Evolutionary conservation across 2,888 invertebrate species (phyloP).

Genomic region (Uropetala carovei): DNA sequence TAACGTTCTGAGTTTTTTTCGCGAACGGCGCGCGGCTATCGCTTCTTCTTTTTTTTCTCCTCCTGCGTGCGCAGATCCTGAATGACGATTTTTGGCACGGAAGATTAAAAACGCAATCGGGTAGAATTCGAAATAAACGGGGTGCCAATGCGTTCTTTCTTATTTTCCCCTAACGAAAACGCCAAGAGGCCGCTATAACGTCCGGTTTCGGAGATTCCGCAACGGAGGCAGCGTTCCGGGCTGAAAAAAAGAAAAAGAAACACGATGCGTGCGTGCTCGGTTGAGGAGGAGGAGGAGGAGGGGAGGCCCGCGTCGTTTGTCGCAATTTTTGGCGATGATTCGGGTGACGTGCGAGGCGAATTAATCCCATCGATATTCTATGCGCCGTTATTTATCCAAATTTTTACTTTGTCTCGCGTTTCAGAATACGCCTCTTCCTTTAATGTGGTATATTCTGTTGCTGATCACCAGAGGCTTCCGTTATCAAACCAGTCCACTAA

Average conservation of each 20-base stretch:
- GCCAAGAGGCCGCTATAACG: neutral
- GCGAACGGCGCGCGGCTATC: neutral
- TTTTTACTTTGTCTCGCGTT: too few relatives aligned
- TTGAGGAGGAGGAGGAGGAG: neutral
- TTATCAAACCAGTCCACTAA: too few relatives aligned
- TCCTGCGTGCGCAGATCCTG: neutral
- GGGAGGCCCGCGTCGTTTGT: neutral
- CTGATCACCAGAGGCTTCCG: too few relatives aligned
- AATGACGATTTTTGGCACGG: neutral
- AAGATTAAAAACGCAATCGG: neutral
- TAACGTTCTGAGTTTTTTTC: too few relatives aligned
- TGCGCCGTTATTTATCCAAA: too few relatives aligned
- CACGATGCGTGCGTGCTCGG: neutral
- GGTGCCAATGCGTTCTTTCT: neutral
- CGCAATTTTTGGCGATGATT: conserved; percentile 24
- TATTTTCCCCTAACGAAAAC: neutral
- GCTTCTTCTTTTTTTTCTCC: neutral
- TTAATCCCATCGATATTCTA: too few relatives aligned
- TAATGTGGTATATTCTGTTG: too few relatives aligned
- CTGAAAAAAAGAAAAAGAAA: neutral
- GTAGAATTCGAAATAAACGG: neutral
- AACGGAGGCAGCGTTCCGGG: neutral
- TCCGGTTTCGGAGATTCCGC: conserved; percentile 1
- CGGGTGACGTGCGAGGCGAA: neutral
- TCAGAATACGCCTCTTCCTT: too few relatives aligned